Evolutionary conservation across 1,140 invertebrate species (phyloP).

Genomic region (Tyrophagus putrescentiae): DNA sequence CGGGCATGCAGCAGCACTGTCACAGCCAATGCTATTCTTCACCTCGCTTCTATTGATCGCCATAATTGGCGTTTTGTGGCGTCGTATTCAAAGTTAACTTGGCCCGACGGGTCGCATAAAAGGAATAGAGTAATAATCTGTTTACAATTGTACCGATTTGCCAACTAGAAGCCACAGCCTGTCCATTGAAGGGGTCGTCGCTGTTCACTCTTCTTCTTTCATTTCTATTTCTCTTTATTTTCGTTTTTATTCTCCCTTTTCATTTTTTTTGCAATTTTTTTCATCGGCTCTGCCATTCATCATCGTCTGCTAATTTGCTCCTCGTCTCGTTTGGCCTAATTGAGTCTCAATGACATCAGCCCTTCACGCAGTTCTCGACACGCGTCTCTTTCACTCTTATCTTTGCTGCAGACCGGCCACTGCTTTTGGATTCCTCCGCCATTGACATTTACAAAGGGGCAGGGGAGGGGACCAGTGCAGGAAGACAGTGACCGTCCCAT

Average conservation of each 20-base stretch:
- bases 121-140: no score
- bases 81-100: no score
- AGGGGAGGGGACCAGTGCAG: not conserved
- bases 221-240: no score
- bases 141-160: no score
- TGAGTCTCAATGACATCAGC: not conserved
- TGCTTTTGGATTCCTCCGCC: not conserved
- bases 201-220: no score
- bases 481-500: not conserved
- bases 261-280: conserved; percentile 1
- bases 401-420: not conserved
- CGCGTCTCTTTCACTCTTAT: not conserved
- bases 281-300: conserved; percentile 10
- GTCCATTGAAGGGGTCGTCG: not conserved
- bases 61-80: no score
- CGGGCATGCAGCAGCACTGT: no score
- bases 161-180: no score
- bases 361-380: not conserved
- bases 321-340: not conserved
- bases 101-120: no score
- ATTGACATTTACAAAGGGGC: not conserved
- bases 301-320: not conserved
- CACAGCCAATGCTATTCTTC: no score
- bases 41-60: no score
- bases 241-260: not conserved